Evolutionary conservation across 2,113 vertebrate genomes (phyloP).

Genomic region (Lepidothrix coronata): DNA sequence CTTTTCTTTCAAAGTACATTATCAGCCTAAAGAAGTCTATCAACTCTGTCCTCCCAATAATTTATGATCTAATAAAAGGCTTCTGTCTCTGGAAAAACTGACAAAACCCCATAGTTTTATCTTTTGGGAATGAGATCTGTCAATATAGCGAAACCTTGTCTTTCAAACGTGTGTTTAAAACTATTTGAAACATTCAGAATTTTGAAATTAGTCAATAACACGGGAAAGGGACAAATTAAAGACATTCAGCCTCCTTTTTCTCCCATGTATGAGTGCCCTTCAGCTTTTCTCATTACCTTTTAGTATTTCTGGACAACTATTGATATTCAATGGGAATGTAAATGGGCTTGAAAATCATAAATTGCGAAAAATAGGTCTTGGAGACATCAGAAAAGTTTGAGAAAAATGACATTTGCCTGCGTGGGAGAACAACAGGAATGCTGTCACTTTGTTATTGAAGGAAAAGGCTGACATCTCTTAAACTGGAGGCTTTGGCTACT

Average conservation of each 20-base stretch:
- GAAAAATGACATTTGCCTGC: not conserved
- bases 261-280: slow-evolving; percentile 19
- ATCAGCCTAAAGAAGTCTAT: slow-evolving; percentile 65
- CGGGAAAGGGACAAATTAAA: slow-evolving; percentile 24
- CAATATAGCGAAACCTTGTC: not conserved
- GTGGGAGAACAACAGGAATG: not conserved
- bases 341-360: slow-evolving; percentile 43
- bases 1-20: slow-evolving; percentile 69
- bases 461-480: not conserved
- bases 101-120: slow-evolving; percentile 43
- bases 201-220: not conserved
- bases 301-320: slow-evolving; percentile 59
- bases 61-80: slow-evolving; percentile 64
- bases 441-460: not conserved
- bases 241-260: slow-evolving; percentile 8
- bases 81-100: slow-evolving; percentile 54
- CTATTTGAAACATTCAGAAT: not conserved
- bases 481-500: not conserved
- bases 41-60: slow-evolving; percentile 61
- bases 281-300: slow-evolving; percentile 52
- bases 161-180: not conserved
- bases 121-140: not conserved
- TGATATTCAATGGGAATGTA: slow-evolving; percentile 48
- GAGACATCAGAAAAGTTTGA: slow-evolving; percentile 21
- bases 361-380: slow-evolving; percentile 28